phyloP scores from a whole-genome alignment of 2,113 vertebrate genomes.

The Apodemus sylvaticus region DNA sequence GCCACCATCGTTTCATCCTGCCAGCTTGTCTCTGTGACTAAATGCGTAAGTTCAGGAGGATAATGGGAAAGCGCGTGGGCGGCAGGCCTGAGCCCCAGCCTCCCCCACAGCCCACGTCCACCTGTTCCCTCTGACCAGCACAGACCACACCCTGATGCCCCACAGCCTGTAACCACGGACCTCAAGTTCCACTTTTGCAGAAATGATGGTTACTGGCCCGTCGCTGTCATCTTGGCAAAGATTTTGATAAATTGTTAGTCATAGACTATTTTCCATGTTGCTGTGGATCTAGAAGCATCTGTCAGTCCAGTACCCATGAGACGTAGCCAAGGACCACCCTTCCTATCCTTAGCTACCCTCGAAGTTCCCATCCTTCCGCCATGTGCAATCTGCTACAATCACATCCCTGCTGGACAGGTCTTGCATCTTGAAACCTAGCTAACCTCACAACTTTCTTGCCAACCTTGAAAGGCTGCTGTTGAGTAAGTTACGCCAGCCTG shows the following conservation, averaged over 20 bases:
- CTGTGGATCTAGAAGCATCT: not conserved
- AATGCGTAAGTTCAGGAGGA: not conserved
- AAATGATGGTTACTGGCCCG: not conserved
- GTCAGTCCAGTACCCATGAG: not conserved
- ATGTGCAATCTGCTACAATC: not conserved
- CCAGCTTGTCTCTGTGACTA: slow-evolving; percentile 34
- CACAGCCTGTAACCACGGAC: not conserved
- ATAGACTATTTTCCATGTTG: not conserved
- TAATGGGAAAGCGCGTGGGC: not conserved
- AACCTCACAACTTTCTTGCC: not conserved
- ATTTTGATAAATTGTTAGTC: not conserved
- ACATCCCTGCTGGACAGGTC: not conserved
- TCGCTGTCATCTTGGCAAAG: not conserved
- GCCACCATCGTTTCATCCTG: slow-evolving; percentile 23
- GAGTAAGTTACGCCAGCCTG: not conserved
- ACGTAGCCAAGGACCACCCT: not conserved
- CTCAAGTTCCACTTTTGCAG: not conserved
- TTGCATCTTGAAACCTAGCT: not conserved
- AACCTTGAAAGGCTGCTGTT: not conserved
- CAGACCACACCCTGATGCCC: not conserved
- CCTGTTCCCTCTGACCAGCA: not conserved
- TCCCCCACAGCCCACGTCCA: too few relatives aligned
- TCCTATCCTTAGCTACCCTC: not conserved
- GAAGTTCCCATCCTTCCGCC: not conserved
- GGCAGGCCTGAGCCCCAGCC: not conserved